Conservation (phyloP, 2,888 invertebrate species). For the Heteromyza rotundicornis region DNA sequence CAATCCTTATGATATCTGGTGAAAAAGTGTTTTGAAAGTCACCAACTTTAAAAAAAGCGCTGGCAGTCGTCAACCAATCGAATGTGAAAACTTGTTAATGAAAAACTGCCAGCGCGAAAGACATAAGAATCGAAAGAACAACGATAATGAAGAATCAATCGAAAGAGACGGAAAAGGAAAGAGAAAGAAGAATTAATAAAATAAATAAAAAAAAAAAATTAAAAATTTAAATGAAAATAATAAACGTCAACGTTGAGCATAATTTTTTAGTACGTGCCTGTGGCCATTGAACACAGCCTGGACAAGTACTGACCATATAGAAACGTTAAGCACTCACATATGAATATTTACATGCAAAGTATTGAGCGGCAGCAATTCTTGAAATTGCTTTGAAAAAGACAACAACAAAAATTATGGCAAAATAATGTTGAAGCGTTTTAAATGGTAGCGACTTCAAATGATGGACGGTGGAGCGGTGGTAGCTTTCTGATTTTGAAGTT, state of each 20-base stretch:
- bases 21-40: conserved; percentile 14
- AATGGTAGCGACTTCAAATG: not conserved
- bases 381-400: no score
- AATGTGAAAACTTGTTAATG: conserved; percentile 20
- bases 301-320: not conserved
- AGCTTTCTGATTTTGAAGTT: no score
- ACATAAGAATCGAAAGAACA: conserved; percentile 15
- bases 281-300: conserved; percentile 33
- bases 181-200: not conserved
- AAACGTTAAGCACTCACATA: no score
- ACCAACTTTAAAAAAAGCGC: conserved; percentile 12
- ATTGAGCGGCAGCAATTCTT: no score
- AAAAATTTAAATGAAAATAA: conserved; percentile 42
- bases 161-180: not conserved
- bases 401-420: not conserved
- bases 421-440: conserved; percentile 2
- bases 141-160: conserved; percentile 10
- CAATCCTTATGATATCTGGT: conserved; percentile 35
- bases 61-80: conserved; percentile 7
- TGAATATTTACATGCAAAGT: no score
- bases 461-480: no score
- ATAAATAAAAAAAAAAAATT: conserved; percentile 33
- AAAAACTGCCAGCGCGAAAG: conserved; percentile 20
- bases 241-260: conserved; percentile 42
- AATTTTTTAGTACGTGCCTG: conserved; percentile 44